Evolutionary conservation across 2,113 vertebrate genomes (phyloP), one percentile per base, ranked within the genome.

Genomic region (Phrynosoma platyrhinos): DNA sequence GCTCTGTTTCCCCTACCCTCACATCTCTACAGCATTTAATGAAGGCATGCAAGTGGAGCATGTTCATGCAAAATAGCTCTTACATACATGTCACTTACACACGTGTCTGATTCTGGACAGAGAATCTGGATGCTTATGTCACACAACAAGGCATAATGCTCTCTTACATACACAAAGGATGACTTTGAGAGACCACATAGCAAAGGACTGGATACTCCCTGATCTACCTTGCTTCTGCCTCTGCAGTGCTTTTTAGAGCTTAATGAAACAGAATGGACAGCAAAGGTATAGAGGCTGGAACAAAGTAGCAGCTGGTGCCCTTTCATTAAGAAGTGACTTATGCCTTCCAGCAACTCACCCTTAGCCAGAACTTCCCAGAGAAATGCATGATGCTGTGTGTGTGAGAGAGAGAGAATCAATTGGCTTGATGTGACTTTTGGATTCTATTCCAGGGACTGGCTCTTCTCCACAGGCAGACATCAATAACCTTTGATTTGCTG

Each of bases 401-500:
- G n/a, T 10, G 62, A 30, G 36, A 2, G 40, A 25, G 30, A 25
- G 88, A 91, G 90, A 93, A 95, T 89, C 93, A 89, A 88, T 86
- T 85, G 91, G 77, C 85, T 88, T 91, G 91, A 94, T 90, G 91
- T 68, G 91, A 85, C 89, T 91, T 87, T 88, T 91, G 92, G 89
- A 83, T 83, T 81, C 88, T 92, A 62, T 81, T 90, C 87, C 78
- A 53, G 72, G 81, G 4, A 53, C 86, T 94, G 92, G 93, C 93
- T 83, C 47, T 20, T 78, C 84, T 90, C 93, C 88, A 47, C 77
- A 95, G 92, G 91, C 93, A 88, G 90, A 92, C 86, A 90, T 95
- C 91, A 93, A 89, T 94, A 89, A 94, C 85, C 86, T 92, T 90
- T 69, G 68, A 93, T 78, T 92, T 91, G 82, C 52, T 88, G 87